These are phyloP conservation scores for Catharus minimus DNA, from an alignment of 2,113 vertebrate species.

Conservation along the genomic window DNA sequence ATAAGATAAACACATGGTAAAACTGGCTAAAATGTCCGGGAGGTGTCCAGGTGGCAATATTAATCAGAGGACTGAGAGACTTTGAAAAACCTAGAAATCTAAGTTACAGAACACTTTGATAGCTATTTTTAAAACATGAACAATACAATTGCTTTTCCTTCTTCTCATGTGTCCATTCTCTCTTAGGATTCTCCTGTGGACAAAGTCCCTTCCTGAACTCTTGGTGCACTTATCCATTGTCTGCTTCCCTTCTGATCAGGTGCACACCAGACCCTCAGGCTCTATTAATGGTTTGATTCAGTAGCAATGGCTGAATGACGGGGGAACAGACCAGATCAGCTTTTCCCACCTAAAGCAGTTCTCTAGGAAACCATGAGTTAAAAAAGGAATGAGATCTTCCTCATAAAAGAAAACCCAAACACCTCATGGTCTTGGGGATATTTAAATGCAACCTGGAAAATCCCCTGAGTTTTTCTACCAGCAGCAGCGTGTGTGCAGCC, in stretches of 20 bases:
- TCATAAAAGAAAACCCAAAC: neutral
- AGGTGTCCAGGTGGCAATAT: neutral
- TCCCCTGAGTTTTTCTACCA: neutral
- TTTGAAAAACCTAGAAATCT: neutral
- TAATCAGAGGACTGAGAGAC: neutral
- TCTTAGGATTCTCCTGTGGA: neutral
- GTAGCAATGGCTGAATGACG: neutral
- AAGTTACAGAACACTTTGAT: neutral
- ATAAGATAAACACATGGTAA: neutral
- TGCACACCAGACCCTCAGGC: neutral
- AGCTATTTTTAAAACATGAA: neutral
- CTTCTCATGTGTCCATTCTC: neutral
- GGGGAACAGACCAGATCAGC: neutral
- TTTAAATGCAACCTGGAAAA: neutral
- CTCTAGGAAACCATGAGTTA: neutral
- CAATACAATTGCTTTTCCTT: neutral
- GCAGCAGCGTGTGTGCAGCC: neutral
- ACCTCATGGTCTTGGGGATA: neutral
- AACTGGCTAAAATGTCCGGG: neutral
- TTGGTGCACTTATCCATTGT: neutral
- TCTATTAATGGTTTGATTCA: neutral
- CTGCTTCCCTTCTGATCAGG: neutral
- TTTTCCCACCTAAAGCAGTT: neutral
- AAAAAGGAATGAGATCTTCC: neutral
- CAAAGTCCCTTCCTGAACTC: neutral